A percentile compares a stretch with the other conserved stretches of the same genome.
Conservation (phyloP, 2,888 invertebrate genomes). For the Tolmerus cingulatus region DNA sequence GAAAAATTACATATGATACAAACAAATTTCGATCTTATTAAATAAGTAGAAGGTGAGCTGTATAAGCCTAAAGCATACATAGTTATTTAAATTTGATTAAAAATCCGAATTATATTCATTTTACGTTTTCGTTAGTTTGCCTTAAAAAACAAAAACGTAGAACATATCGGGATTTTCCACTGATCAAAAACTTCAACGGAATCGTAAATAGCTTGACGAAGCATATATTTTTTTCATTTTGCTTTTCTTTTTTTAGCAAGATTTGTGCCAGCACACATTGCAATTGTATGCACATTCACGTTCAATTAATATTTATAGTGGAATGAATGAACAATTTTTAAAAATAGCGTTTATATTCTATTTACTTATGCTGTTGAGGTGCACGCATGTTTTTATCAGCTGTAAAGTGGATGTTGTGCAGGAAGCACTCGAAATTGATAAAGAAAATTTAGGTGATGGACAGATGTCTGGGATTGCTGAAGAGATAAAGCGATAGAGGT, state of each 20-base stretch:
- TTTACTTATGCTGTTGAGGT: neutral
- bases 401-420: neutral
- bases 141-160: neutral
- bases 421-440: neutral
- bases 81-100: neutral
- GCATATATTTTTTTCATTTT: neutral
- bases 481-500: neutral
- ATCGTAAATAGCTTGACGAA: neutral
- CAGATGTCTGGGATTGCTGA: neutral
- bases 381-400: neutral
- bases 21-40: neutral
- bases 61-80: neutral
- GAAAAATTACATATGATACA: neutral
- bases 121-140: neutral
- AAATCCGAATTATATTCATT: neutral
- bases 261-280: neutral
- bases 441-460: neutral
- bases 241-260: neutral
- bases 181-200: neutral
- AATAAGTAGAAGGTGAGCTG: neutral
- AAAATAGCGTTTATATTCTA: neutral
- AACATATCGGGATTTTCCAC: neutral
- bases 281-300: neutral
- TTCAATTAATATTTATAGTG: neutral
- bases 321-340: neutral